These are phyloP conservation scores for Schizopygopsis malacanthus DNA, from an alignment of 2,797 vertebrate genomes.

Conservation along the genomic window DNA sequence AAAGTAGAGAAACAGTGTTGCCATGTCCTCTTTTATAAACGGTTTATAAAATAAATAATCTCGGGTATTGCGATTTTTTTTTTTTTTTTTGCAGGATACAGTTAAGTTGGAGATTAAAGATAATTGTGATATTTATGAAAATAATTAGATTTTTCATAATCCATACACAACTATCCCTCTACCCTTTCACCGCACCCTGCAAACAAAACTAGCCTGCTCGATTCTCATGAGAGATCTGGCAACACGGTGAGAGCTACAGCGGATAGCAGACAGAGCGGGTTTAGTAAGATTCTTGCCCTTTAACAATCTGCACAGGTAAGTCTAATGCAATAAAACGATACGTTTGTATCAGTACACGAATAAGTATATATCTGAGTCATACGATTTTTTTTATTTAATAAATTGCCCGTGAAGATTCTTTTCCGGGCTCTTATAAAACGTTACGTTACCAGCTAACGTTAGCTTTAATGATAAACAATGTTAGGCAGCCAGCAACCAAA, in stretches of 20 bases:
- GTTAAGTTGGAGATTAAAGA: background rate
- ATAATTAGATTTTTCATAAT: background rate
- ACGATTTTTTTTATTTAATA: background rate
- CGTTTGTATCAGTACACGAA: background rate
- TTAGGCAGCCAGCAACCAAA: background rate
- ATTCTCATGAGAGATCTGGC: background rate
- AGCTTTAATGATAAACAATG: constrained; percentile 11
- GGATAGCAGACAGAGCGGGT: background rate
- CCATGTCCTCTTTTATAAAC: background rate
- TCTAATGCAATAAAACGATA: background rate
- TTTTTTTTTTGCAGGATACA: background rate
- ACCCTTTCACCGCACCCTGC: background rate
- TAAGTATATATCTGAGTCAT: background rate
- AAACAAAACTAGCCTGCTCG: background rate
- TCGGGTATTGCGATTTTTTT: background rate
- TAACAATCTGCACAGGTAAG: background rate
- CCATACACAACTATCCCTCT: background rate
- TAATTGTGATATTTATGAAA: background rate
- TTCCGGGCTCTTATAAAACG: background rate
- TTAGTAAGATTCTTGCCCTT: background rate
- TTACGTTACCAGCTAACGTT: background rate
- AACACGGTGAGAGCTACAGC: background rate
- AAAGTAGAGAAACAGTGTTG: background rate
- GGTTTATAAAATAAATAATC: background rate
- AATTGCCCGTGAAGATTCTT: background rate